A percentile compares a stretch with the other conserved stretches of the same genome.
Conservation (phyloP, 2,888 invertebrate species). For the Lasioglossum calceatum region DNA sequence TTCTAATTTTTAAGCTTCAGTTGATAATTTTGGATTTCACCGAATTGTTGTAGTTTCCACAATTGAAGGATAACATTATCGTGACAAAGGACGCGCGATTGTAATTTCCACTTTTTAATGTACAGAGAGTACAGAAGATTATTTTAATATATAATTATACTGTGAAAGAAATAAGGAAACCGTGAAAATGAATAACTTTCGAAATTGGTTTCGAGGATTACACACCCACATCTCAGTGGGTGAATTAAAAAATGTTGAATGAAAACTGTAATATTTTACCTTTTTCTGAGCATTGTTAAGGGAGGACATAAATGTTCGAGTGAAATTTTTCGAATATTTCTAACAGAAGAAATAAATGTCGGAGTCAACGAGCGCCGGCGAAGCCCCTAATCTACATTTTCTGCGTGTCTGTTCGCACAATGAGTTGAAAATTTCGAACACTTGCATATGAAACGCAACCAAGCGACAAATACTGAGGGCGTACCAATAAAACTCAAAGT, state of each 20-base stretch:
- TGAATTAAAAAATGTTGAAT: background rate
- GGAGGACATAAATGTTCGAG: background rate
- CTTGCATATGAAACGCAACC: background rate
- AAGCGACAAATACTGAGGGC: background rate
- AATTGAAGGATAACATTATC: background rate
- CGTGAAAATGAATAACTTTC: background rate
- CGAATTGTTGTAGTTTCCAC: background rate
- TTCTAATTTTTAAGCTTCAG: background rate
- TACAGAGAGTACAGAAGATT: background rate
- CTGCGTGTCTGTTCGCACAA: background rate
- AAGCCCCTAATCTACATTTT: background rate
- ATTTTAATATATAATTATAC: background rate
- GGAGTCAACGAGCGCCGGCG: background rate
- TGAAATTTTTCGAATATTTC: background rate
- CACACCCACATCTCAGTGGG: background rate
- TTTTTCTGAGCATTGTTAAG: background rate
- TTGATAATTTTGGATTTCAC: background rate
- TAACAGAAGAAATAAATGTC: background rate
- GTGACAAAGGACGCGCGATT: background rate
- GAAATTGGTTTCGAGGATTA: background rate
- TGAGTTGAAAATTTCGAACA: background rate
- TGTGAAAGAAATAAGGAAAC: background rate
- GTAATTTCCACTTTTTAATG: background rate
- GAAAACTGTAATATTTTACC: background rate
- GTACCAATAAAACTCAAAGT: conserved; percentile 6